Evolutionary conservation across 1,140 invertebrate species (phyloP).

Genomic region (Branchinecta lindahli): DNA sequence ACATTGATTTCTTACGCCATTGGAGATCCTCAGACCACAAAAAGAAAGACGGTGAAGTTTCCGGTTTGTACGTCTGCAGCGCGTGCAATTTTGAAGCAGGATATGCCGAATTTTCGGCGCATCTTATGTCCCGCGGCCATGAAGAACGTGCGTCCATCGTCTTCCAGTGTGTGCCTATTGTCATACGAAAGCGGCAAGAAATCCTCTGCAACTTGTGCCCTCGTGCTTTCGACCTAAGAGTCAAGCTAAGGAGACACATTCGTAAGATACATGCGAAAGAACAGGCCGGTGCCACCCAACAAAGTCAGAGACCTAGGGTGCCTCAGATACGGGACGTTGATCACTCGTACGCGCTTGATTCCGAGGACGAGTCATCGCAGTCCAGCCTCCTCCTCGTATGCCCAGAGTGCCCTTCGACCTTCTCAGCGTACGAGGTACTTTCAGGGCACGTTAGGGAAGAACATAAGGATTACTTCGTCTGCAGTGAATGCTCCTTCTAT

Average conservation of each 20-base stretch:
- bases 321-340: neutral
- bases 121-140: neutral
- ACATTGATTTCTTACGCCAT: conserved; percentile 51
- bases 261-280: conserved; percentile 40
- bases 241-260: neutral
- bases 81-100: neutral
- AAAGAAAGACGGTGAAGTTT: conserved; percentile 33
- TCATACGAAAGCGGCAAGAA: neutral
- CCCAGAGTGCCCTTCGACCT: too few species aligned
- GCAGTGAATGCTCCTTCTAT: neutral
- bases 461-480: neutral
- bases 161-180: neutral
- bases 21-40: conserved; percentile 49
- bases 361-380: neutral
- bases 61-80: neutral
- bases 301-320: neutral
- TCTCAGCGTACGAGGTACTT: too few species aligned
- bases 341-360: neutral
- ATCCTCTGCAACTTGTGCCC: neutral
- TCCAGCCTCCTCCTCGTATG: too few species aligned
- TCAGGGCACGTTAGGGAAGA: neutral
- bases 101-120: neutral
- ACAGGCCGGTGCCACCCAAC: conserved; percentile 33
- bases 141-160: neutral
- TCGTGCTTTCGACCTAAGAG: neutral